phyloP scores from a whole-genome alignment of 2,888 invertebrate species.

The Ophioninae sp. region DNA sequence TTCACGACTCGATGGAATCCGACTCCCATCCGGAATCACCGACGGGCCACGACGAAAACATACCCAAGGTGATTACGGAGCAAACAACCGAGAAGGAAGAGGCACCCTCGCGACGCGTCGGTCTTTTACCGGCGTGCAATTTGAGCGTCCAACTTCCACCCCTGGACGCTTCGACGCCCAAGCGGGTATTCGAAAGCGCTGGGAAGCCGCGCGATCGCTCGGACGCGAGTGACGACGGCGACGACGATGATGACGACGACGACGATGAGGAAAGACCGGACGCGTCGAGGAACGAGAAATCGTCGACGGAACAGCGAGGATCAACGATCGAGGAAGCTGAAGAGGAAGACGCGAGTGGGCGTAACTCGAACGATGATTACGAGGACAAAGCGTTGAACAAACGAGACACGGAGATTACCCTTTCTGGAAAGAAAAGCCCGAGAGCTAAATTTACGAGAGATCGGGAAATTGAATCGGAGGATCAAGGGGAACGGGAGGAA shows the following conservation, averaged over 20 bases:
- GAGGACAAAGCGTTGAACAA: conserved; percentile 48
- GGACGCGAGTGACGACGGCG: conserved; percentile 27
- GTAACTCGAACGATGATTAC: background rate
- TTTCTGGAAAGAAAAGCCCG: conserved; percentile 31
- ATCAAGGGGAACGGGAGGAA: conserved; percentile 40
- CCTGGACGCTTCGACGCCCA: conserved; percentile 2
- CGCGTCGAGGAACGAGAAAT: background rate
- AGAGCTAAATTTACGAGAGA: conserved; percentile 38
- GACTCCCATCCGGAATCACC: conserved; percentile 58
- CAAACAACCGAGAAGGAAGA: conserved; percentile 12
- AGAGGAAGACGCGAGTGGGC: background rate
- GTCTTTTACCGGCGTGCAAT: conserved; percentile 39
- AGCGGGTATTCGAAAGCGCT: conserved; percentile 19
- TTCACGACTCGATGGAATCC: conserved; percentile 74
- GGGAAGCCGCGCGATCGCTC: conserved; percentile 27
- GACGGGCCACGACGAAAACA: conserved; percentile 14
- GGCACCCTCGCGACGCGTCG: conserved; percentile 17
- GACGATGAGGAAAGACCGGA: conserved; percentile 11
- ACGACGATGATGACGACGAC: conserved; percentile 2
- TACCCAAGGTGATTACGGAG: conserved; percentile 1
- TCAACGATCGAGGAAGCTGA: conserved; percentile 2
- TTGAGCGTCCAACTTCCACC: conserved; percentile 48
- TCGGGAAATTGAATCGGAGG: conserved; percentile 13
- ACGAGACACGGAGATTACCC: background rate
- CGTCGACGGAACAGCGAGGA: conserved; percentile 8